Evolutionary conservation across 2,888 invertebrate genomes (phyloP).

Genomic region (Bombylius discolor): DNA sequence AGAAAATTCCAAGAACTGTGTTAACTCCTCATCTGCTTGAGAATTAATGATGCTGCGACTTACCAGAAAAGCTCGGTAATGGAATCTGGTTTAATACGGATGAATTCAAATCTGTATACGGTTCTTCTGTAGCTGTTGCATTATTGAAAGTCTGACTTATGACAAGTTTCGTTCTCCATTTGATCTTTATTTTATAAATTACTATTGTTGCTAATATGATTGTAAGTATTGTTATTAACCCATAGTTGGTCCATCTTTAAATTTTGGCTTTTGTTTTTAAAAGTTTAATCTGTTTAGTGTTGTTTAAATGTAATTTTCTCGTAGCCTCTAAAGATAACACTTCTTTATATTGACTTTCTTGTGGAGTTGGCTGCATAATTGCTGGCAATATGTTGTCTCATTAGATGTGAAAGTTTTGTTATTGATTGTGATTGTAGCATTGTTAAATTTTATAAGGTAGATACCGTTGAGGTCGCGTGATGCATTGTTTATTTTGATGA

Average conservation of each 20-base stretch:
- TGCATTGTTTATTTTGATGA: background rate
- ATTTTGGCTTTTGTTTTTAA: background rate
- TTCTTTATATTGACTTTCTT: constrained; percentile 6
- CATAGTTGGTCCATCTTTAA: background rate
- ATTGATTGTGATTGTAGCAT: constrained; percentile 9
- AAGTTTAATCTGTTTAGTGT: constrained; percentile 6
- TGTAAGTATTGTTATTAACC: background rate
- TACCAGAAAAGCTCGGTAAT: background rate
- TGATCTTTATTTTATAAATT: background rate
- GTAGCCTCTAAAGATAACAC: constrained; percentile 9
- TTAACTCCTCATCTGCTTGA: background rate
- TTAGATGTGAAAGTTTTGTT: constrained; percentile 6
- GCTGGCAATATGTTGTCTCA: constrained; percentile 10
- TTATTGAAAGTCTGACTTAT: background rate
- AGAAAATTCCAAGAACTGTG: background rate
- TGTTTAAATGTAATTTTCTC: constrained; percentile 10
- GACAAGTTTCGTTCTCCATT: background rate
- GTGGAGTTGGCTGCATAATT: constrained; percentile 9
- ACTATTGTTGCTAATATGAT: background rate
- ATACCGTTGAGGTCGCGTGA: background rate
- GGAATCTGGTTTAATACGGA: background rate
- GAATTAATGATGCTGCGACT: background rate
- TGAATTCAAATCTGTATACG: background rate
- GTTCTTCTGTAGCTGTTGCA: background rate
- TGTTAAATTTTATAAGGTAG: constrained; percentile 3